These are phyloP conservation scores for Drosophila mayaguana DNA, from an alignment of 2,888 invertebrate genomes.

Conservation along the genomic window DNA sequence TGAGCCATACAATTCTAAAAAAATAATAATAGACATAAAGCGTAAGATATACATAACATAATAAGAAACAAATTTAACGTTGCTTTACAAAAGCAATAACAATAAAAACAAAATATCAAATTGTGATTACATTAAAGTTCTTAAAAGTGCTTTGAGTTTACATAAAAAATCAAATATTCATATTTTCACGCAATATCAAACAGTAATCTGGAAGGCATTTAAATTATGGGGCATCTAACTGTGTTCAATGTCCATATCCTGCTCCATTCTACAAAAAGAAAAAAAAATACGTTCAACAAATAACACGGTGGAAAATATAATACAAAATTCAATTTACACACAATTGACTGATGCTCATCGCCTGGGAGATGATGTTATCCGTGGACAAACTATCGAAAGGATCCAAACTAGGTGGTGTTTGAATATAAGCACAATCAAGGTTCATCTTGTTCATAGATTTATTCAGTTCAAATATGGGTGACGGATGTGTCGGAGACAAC, in stretches of 20 bases:
- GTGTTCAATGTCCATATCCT: conserved; percentile 47
- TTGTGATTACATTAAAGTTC: conserved; percentile 2
- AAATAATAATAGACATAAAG: background rate
- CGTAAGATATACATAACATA: background rate
- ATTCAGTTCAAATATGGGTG: conserved; percentile 26
- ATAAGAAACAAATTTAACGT: background rate
- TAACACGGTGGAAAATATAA: background rate
- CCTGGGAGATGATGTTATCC: conserved; percentile 30
- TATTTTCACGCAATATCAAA: conserved; percentile 32
- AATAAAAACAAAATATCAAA: background rate
- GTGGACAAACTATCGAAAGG: conserved; percentile 41
- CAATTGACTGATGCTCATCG: conserved; percentile 39
- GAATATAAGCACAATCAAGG: background rate
- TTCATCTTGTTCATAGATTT: conserved; percentile 39
- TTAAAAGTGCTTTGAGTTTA: background rate
- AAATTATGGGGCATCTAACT: background rate
- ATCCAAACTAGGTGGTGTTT: background rate
- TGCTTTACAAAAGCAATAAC: conserved; percentile 5
- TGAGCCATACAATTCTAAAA: background rate
- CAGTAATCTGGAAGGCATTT: conserved; percentile 1
- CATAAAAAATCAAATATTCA: background rate
- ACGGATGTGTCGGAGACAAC: conserved; percentile 15
- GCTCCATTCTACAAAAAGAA: conserved; percentile 43
- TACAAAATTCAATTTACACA: conserved; percentile 23
- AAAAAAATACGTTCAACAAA: conserved; percentile 13